Percentiles rank a stretch among this genome's conserved stretches.
Evolutionary conservation across 2,888 invertebrate species (phyloP).

Genomic region (Ichneumon xanthorius): DNA sequence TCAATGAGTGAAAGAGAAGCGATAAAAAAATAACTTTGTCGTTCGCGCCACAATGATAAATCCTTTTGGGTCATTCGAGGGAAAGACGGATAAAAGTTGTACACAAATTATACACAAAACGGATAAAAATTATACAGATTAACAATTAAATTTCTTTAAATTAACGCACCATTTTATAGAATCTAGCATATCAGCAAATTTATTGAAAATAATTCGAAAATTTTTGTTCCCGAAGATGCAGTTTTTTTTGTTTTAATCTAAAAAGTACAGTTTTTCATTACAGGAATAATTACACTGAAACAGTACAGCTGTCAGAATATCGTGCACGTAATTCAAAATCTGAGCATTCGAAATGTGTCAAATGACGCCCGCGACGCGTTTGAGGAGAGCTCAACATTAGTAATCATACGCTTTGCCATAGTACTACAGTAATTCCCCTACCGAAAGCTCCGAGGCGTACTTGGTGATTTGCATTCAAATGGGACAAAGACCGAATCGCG

Average conservation of each 20-base stretch:
- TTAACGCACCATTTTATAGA: neutral
- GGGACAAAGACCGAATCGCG: neutral
- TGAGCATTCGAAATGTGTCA: neutral
- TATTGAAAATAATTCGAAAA: neutral
- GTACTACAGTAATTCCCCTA: neutral
- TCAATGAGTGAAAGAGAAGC: neutral
- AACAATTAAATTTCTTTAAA: neutral
- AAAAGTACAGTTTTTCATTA: neutral
- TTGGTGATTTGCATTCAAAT: neutral
- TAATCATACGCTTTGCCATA: neutral
- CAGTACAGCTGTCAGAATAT: neutral
- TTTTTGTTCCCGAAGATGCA: too few species aligned
- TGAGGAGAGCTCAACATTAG: neutral
- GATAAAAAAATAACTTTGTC: neutral
- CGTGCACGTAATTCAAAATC: neutral
- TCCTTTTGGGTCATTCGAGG: neutral
- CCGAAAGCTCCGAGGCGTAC: neutral
- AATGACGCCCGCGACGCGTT: neutral
- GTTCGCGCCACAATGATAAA: neutral
- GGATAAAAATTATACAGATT: neutral
- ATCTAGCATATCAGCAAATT: neutral
- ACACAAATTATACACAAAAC: neutral
- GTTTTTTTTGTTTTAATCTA: too few species aligned
- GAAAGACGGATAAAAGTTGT: neutral
- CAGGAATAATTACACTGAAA: neutral